Evolutionary conservation across 2,888 invertebrate genomes (phyloP), one percentile per base, ranked within the genome.

Genomic region (Tenthredo scrophulariae): DNA sequence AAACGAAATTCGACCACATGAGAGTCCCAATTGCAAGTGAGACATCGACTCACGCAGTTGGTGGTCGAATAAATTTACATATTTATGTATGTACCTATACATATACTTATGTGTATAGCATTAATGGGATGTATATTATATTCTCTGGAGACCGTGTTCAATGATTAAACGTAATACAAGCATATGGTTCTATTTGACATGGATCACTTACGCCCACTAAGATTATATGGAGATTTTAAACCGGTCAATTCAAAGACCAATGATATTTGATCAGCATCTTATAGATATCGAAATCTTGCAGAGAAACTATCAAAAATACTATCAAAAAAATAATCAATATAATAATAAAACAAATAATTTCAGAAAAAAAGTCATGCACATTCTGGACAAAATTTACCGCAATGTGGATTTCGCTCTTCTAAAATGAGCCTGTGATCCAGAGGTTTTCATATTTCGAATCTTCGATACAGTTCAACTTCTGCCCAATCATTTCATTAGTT

Each of bases 21-120:
- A n/a, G 54, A n/a, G 54, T 54, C 54, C 54, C 54, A 54, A 54
- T 54, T 54, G 54, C 54, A 54, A 54, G 54, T 54, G 54, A 54
- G n/a, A 54, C n/a, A 54, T 54, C 54, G n/a, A 54, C 54, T 54
- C 54, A 6, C 54, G 18, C 54, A 2, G 54, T 54, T n/a, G 54
- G 54, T 54, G 54, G 54, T 54, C 54, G n/a, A n/a, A 54, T 54
- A 54, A 54, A n/a, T 54, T 54, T 54, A n/a, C 54, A 54, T 54
- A 54, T 54, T 54, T 54, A n/a, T n/a, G n/a, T n/a, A 6, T 6
- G n/a, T n/a, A 54, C 1, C 0, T 50, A 18, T 7, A 2, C 7
- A 7, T 54, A n/a, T 50, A 50, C 15, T 18, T 50, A 50, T 50
- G 18, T 50, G 50, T 6, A 9, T 50, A 18, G 50, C 50, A 50